These are phyloP conservation scores for Hirudinaria manillensis DNA, from an alignment of 2,888 invertebrate species.

Conservation along the genomic window DNA sequence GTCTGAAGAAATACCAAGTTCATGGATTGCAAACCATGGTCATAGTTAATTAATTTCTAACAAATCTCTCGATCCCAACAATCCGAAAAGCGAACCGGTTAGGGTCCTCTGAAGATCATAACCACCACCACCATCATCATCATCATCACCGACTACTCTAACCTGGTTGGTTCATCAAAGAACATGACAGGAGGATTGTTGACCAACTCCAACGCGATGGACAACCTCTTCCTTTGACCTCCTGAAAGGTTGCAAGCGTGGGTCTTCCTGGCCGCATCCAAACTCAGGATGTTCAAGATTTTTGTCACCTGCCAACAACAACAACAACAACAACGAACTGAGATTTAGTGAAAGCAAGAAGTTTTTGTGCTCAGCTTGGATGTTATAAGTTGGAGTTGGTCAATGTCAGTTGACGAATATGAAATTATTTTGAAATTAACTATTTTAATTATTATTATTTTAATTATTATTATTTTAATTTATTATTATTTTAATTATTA, in stretches of 20 bases:
- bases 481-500: too few species aligned
- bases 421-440: too few species aligned
- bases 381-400: too few species aligned
- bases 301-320: slow-evolving; percentile 57
- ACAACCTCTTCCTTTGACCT: slow-evolving; percentile 80
- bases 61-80: too few species aligned
- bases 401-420: too few species aligned
- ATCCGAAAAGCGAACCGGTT: too few species aligned
- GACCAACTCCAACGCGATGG: slow-evolving; percentile 82
- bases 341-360: not conserved
- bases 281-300: slow-evolving; percentile 75
- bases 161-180: slow-evolving; percentile 94
- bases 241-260: slow-evolving; percentile 73
- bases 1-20: too few species aligned
- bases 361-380: not conserved
- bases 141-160: not conserved
- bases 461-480: too few species aligned
- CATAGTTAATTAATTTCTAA: too few species aligned
- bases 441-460: too few species aligned
- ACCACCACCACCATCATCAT: not conserved
- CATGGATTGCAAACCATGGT: too few species aligned
- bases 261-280: slow-evolving; percentile 70
- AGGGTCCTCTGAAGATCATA: too few species aligned
- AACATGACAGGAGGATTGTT: slow-evolving; percentile 88
- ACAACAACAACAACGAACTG: not conserved